phyloP scores from a whole-genome alignment of 2,797 vertebrate genomes.

The Acanthiza pusilla region DNA sequence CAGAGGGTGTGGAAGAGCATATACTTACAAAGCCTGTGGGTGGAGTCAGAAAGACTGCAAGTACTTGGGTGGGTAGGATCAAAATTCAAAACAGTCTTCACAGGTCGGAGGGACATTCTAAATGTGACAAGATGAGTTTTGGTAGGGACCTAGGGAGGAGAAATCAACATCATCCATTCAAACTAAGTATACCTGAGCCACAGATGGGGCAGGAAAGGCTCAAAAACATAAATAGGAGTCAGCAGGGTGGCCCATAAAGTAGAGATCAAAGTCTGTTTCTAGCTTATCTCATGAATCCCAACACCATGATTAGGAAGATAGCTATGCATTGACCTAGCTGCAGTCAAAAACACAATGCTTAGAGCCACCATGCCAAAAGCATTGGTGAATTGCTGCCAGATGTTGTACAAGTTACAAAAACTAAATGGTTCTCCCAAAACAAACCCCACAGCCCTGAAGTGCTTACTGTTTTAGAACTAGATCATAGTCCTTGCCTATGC shows the following conservation, averaged over 20 bases:
- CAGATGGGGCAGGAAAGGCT: background rate
- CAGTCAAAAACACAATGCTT: background rate
- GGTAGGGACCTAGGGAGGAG: background rate
- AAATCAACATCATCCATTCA: background rate
- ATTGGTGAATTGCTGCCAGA: background rate
- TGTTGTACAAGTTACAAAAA: background rate
- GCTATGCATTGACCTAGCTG: background rate
- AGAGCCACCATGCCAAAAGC: background rate
- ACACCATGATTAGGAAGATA: background rate
- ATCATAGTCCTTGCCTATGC: background rate
- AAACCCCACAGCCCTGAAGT: background rate
- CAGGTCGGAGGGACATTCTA: background rate
- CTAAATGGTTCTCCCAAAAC: background rate
- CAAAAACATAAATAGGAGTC: background rate
- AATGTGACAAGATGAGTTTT: background rate
- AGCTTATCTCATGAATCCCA: background rate
- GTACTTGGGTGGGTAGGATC: background rate
- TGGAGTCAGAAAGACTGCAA: background rate
- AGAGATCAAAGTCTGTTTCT: background rate
- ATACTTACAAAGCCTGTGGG: background rate
- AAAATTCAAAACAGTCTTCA: background rate
- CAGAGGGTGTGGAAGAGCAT: background rate
- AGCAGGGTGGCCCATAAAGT: background rate
- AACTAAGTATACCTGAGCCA: background rate
- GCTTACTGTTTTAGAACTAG: background rate